These are phyloP conservation scores for Grammatotria lemairii DNA, from an alignment of 2,113 vertebrate genomes.

Conservation along the genomic window DNA sequence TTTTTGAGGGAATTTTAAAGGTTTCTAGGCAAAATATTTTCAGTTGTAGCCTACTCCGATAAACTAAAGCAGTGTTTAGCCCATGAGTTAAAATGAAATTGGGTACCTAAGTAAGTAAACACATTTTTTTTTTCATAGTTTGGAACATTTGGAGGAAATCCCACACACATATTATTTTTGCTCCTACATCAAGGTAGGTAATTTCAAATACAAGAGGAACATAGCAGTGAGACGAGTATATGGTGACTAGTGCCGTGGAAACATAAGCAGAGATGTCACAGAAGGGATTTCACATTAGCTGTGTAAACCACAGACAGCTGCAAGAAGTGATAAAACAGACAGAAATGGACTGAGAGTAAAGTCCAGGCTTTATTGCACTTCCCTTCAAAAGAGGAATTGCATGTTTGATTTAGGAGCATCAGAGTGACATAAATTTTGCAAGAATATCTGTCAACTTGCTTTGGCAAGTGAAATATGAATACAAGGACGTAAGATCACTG, in stretches of 20 bases:
- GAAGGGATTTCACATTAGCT: neutral
- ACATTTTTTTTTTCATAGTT: neutral
- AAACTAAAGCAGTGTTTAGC: neutral
- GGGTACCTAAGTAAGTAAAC: neutral
- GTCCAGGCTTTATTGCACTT: neutral
- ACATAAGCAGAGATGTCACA: neutral
- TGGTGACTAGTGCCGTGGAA: neutral
- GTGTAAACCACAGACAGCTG: neutral
- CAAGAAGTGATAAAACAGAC: neutral
- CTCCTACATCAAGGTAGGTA: fast-evolving
- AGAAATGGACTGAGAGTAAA: neutral
- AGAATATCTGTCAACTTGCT: neutral
- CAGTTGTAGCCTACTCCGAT: neutral
- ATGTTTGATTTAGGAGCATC: neutral
- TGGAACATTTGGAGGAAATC: neutral
- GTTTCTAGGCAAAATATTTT: neutral
- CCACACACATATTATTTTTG: neutral
- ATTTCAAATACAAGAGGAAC: neutral
- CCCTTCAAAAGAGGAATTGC: neutral
- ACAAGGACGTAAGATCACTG: neutral
- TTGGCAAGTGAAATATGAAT: neutral
- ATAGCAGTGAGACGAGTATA: neutral
- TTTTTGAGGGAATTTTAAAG: fast-evolving
- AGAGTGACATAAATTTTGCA: neutral
- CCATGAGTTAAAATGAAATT: neutral